Evolutionary conservation across 2,888 invertebrate species (phyloP).

Genomic region (Drosophila dives): DNA sequence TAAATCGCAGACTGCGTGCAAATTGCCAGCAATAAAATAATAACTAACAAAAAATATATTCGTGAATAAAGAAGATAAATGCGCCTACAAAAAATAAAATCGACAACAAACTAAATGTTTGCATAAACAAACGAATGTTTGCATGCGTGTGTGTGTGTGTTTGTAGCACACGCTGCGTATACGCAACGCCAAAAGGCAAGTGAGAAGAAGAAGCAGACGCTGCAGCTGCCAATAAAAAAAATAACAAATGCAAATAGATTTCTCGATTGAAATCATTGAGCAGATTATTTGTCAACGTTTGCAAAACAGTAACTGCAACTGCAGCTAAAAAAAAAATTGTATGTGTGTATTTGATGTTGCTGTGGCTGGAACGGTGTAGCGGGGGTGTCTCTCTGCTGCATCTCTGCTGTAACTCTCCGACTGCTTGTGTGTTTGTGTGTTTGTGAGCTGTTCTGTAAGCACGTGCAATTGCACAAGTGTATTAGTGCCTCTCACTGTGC

Average conservation of each 20-base stretch:
- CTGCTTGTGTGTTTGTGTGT: constrained; percentile 19
- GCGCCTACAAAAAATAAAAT: constrained; percentile 36
- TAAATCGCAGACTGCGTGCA: constrained; percentile 52
- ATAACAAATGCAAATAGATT: constrained; percentile 13
- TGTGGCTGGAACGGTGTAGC: constrained; percentile 26
- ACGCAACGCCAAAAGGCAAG: constrained; percentile 52
- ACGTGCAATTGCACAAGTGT: constrained; percentile 53
- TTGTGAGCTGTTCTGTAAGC: constrained; percentile 41
- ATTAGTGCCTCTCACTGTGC: constrained; percentile 55
- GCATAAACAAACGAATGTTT: constrained; percentile 47
- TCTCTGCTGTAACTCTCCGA: constrained; percentile 38
- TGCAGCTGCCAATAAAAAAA: constrained; percentile 30
- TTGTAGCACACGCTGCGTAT: constrained; percentile 54
- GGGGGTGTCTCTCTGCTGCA: constrained; percentile 50
- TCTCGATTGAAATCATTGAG: constrained; percentile 16
- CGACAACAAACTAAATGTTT: constrained; percentile 26
- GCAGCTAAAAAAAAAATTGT: constrained; percentile 22
- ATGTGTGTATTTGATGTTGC: constrained; percentile 34
- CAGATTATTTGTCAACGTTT: constrained; percentile 55
- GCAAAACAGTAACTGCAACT: constrained; percentile 40
- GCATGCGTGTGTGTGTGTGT: constrained; percentile 23
- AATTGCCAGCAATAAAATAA: constrained; percentile 46
- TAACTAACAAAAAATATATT: constrained; percentile 13
- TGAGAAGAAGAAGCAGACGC: constrained; percentile 2
- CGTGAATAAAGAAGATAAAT: constrained; percentile 16